Percentiles rank a stretch among this genome's conserved stretches.
These are phyloP conservation scores for Eupithecia exiguata DNA, from an alignment of 2,888 invertebrate species.

Conservation along the genomic window DNA sequence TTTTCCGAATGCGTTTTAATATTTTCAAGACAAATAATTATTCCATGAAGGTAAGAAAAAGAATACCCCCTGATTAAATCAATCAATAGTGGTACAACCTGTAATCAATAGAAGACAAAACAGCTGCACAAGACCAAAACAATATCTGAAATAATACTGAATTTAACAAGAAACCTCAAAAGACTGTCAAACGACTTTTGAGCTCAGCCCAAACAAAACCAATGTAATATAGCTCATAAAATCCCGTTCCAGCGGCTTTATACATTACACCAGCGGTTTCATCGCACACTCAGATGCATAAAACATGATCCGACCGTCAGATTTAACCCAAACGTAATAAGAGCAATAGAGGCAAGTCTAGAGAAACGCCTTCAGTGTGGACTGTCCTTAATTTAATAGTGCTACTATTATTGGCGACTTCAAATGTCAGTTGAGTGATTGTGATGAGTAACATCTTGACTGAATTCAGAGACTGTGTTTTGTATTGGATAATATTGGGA, in stretches of 20 bases:
- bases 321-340: constrained; percentile 83
- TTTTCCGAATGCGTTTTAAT: not conserved
- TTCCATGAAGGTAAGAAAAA: not conserved
- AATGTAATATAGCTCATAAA: constrained; percentile 70
- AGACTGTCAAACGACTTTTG: constrained; percentile 46
- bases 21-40: not conserved
- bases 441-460: constrained; percentile 19
- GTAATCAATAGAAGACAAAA: not conserved
- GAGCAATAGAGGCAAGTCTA: constrained; percentile 72
- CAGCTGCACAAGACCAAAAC: not conserved
- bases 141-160: not conserved
- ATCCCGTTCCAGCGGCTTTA: constrained; percentile 73
- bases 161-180: constrained; percentile 12
- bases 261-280: constrained; percentile 78
- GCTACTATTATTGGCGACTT: constrained; percentile 38
- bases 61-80: not conserved
- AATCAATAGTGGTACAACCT: not conserved
- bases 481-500: constrained; percentile 9
- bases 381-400: constrained; percentile 55
- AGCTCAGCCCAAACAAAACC: constrained; percentile 60
- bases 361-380: constrained; percentile 53
- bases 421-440: constrained; percentile 36
- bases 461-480: constrained; percentile 19
- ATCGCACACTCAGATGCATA: constrained; percentile 81
- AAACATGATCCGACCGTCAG: constrained; percentile 82